Evolutionary conservation across 2,113 vertebrate genomes (phyloP).

Genomic region (Ctenomys sociabilis): DNA sequence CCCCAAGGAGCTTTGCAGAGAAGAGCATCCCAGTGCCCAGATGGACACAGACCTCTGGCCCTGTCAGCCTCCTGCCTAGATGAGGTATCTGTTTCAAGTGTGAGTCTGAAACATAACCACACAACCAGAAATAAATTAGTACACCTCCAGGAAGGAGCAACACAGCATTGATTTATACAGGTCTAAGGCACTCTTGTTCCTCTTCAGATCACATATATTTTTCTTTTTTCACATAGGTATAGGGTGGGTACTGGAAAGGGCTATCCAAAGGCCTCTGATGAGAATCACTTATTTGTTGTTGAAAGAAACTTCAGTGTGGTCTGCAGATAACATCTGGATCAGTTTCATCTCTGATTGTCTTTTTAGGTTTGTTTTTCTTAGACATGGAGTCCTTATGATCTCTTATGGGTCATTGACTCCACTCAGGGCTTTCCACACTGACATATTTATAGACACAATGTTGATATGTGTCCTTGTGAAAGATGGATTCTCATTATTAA

Average conservation of each 20-base stretch:
- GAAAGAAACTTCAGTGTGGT: not conserved
- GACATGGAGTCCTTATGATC: not conserved
- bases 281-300: not conserved
- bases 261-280: not conserved
- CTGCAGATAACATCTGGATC: not conserved
- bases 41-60: conserved; percentile 74
- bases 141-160: conserved; percentile 41
- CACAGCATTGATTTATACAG: not conserved
- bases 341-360: not conserved
- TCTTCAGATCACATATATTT: too few relatives aligned
- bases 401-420: not conserved
- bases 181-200: not conserved
- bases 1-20: conserved; percentile 61
- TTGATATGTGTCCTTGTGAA: not conserved
- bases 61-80: conserved; percentile 64
- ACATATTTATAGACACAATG: not conserved
- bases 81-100: conserved; percentile 63
- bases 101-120: not conserved
- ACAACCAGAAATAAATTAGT: conserved; percentile 55
- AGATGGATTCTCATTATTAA: not conserved
- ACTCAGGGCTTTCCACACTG: not conserved
- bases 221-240: not conserved
- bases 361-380: not conserved
- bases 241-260: not conserved
- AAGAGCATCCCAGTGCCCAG: conserved; percentile 59